Base-by-base conservation (phyloP, 2,888 invertebrate genomes). In the Neoaliturus tenellus region DNA sequence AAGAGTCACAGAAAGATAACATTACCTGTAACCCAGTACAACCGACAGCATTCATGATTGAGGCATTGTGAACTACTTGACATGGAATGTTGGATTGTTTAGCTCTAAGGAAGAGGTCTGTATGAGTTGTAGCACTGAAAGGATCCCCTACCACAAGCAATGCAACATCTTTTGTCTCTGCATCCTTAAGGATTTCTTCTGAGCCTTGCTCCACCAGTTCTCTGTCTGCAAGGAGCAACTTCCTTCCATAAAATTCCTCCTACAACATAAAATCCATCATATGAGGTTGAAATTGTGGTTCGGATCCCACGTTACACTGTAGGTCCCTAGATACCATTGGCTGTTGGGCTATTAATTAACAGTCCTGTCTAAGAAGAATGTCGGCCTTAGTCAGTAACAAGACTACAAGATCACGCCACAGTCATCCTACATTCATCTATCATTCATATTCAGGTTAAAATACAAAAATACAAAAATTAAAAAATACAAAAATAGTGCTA, bases 121-220 rank as follows among this genome's bases (percentile, higher is more conserved):
- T 96, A 89, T 99, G 99, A 0, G 99, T 99, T 10, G 99, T 99
- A 3, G 99, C 99, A 25, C 98, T 98, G 90, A 99, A 95, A 0
- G 99, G 99, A 92, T 99, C 99, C 10, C 99, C 99, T 80, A 99
- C 98, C 25, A 99, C 99, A 67, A 97, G 91, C 85, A 99, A 93
- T 0, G 98, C 98, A 80, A 99, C 94, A 89, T 99, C 95, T 85
- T 93, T 92, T 2, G 91, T 91, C 73, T 93, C 93, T 0, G 98
- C 95, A 87, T 94, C 94, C 73, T 93, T 91, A 82, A 99, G 91
- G 88, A 99, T 96, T 85, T 94, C 94, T 90, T 98, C 97, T 55
- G 97, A 96, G 35, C 94, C 94, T 90, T 95, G 95, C 91, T 99
- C 99, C 69, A 99, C 98, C 88, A 98, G 92, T 89, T 99, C 98